Base-by-base conservation (phyloP, 2,113 vertebrate species). In the Callospermophilus lateralis region DNA sequence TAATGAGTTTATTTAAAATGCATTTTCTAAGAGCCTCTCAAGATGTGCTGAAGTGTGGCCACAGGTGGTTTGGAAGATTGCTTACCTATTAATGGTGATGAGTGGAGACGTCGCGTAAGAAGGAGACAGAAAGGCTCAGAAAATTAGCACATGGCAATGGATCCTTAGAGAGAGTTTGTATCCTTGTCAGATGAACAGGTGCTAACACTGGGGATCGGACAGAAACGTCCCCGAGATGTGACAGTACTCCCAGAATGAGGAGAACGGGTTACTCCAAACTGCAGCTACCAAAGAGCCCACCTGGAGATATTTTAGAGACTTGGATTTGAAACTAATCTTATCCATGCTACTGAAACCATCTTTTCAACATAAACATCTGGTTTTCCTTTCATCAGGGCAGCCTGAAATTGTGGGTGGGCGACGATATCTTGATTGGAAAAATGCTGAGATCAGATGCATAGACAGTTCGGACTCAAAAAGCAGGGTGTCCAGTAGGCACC, bases 1-100 rank as follows among this genome's bases (percentile, higher is more conserved):
- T 96, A 92, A 97, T 95, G 84, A 95, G 80, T 92, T 97, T 96
- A 93, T 96, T 96, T 97, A 81, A 94, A 97, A 96, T 76, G 48
- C 53, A 92, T 95, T 96, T 95, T 93, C 80, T 93, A 94, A 97
- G 95, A 97, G 77, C 34, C 92, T 97, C 86, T 97, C 81, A 86
- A 87, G 87, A 53, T 87, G 26, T 85, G 67, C 84, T 95, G 76
- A 89, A 95, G 67, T 95, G 17, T 88, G 84, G 67, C 79, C 78
- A 70, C 94, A 97, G 89, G 94, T 97, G 95, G 77, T 77, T 94
- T 63, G 87, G 90, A 90, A 94, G 96, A 95, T 89, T 78, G 55
- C 74, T 96, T 89, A 79, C 93, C 84, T 84, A 95, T 92, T 97
- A 96, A 77, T 80, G 74, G 77, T 86, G 65, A 91, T 55, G 73